Evolutionary conservation across 2,888 invertebrate species (phyloP).

Genomic region (Eristalis tenax): DNA sequence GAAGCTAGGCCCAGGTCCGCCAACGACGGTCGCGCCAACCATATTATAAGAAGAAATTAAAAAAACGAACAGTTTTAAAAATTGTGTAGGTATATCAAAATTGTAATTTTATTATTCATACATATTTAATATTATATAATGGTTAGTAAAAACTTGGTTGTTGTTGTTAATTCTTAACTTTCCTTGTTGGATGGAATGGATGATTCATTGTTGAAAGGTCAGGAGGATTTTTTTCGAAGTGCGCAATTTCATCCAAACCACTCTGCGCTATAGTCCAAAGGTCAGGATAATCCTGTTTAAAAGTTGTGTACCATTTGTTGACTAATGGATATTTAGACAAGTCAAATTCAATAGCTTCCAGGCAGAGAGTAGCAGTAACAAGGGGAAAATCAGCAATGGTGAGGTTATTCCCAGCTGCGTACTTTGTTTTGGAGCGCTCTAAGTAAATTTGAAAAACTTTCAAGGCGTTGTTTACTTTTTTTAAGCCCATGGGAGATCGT

Average conservation of each 20-base stretch:
- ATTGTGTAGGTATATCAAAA: neutral
- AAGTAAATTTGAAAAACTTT: constrained; percentile 86
- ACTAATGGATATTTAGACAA: constrained; percentile 84
- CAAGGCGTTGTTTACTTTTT: constrained; percentile 86
- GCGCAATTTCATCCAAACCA: constrained; percentile 86
- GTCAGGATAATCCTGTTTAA: constrained; percentile 86
- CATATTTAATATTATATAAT: neutral
- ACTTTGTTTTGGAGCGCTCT: constrained; percentile 83
- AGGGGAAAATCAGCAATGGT: constrained; percentile 90
- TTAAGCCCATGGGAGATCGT: constrained; percentile 85
- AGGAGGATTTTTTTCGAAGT: constrained; percentile 88
- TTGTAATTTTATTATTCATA: neutral
- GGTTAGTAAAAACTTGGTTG: neutral
- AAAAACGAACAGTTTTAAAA: neutral
- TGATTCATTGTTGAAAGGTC: constrained; percentile 87
- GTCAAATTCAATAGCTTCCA: constrained; percentile 87
- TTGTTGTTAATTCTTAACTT: constrained; percentile 73
- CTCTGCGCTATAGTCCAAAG: constrained; percentile 87
- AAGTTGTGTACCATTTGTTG: constrained; percentile 87
- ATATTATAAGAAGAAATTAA: no score
- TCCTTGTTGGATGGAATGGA: constrained; percentile 88
- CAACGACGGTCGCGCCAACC: no score
- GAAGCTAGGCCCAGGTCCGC: no score
- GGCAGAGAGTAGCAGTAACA: constrained; percentile 86
- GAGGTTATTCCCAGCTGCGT: constrained; percentile 86